These are phyloP conservation scores for Silurus asotus DNA, from an alignment of 2,113 vertebrate genomes.

Conservation along the genomic window DNA sequence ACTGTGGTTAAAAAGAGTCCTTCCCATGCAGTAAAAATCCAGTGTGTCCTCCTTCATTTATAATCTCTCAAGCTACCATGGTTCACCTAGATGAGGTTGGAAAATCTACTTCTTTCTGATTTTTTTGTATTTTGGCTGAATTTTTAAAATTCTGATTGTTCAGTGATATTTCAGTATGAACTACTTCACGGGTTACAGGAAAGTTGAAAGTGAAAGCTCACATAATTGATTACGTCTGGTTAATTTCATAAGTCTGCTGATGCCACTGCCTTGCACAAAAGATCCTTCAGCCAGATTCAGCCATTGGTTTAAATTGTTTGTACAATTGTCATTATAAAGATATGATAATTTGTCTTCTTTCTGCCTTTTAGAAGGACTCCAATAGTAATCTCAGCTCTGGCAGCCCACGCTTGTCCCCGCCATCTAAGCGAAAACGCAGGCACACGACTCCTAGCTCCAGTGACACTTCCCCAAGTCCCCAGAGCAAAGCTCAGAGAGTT, in stretches of 20 bases:
- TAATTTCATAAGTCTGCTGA: neutral
- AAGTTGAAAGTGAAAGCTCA: neutral
- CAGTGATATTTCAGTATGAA: neutral
- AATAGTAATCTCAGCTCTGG: slow-evolving; percentile 90
- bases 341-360: slow-evolving; percentile 15
- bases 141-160: neutral
- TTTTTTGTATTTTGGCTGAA: neutral
- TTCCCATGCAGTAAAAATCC: neutral
- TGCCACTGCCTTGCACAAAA: neutral
- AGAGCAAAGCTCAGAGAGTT: slow-evolving; percentile 86
- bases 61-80: neutral
- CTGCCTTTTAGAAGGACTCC: slow-evolving; percentile 80
- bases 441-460: slow-evolving; percentile 91
- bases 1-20: neutral
- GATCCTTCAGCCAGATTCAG: neutral
- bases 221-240: neutral
- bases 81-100: neutral
- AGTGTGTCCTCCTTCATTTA: neutral
- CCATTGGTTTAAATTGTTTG: too few species aligned
- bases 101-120: neutral
- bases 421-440: slow-evolving; percentile 88
- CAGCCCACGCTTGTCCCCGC: slow-evolving; percentile 87
- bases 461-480: slow-evolving; percentile 89
- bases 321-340: neutral
- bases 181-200: neutral